These are phyloP conservation scores for Abrostola triplasia DNA, from an alignment of 2,888 invertebrate genomes.

Conservation along the genomic window DNA sequence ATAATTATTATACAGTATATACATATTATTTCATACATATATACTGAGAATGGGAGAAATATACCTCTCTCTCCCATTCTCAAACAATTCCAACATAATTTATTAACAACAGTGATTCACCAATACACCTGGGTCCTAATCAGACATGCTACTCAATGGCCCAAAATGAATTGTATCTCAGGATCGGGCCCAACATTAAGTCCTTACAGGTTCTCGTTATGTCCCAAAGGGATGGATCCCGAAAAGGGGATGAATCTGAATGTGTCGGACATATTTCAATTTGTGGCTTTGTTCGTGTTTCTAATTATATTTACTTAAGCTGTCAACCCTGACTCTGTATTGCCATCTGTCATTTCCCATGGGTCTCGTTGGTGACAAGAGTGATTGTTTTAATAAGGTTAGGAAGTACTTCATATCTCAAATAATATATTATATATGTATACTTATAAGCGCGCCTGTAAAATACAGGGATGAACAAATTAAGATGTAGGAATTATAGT, in stretches of 20 bases:
- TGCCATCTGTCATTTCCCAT: not conserved
- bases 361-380: not conserved
- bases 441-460: no score
- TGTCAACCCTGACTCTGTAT: conserved; percentile 1
- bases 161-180: conserved; percentile 35
- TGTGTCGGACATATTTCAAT: conserved; percentile 34
- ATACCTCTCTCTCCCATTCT: no score
- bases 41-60: no score
- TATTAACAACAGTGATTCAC: conserved; percentile 17
- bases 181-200: conserved; percentile 36
- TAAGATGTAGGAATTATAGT: no score
- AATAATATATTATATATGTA: no score
- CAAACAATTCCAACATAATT: conserved; percentile 9
- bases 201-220: conserved; percentile 23
- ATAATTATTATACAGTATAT: no score
- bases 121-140: conserved; percentile 47
- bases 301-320: conserved; percentile 1
- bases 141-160: conserved; percentile 34
- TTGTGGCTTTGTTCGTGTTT: conserved; percentile 18
- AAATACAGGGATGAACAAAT: no score
- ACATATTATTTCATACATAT: no score
- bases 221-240: conserved; percentile 17
- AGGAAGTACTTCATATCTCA: no score
- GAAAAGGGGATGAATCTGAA: conserved; percentile 4
- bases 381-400: not conserved